These are phyloP conservation scores for Zaprionus kolodkinae DNA, from an alignment of 1,140 invertebrate species.

Conservation along the genomic window DNA sequence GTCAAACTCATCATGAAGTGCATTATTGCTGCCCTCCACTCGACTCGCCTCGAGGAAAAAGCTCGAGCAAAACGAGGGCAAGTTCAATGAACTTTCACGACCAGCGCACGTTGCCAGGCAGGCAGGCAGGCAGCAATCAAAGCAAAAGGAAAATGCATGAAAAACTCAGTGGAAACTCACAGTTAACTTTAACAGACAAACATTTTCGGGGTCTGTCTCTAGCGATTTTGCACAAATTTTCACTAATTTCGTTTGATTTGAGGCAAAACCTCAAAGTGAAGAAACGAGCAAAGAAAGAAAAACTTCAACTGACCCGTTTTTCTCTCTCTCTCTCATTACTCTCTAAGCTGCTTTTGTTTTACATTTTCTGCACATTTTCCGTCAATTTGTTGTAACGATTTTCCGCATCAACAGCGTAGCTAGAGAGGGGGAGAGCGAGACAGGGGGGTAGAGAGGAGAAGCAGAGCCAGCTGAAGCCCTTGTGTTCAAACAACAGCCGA, in stretches of 20 bases:
- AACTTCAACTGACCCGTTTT: slow-evolving; percentile 75
- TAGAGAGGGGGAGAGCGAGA: background rate
- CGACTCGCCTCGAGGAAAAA: background rate
- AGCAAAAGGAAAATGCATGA: slow-evolving; percentile 8
- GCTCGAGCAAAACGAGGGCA: slow-evolving; percentile 18
- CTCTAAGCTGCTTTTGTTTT: slow-evolving; percentile 62
- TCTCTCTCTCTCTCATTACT: too few species aligned
- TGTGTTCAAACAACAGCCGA: slow-evolving; percentile 42
- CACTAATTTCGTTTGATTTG: slow-evolving; percentile 60
- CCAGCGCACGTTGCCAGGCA: background rate
- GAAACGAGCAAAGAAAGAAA: slow-evolving; percentile 20
- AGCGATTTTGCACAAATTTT: slow-evolving; percentile 60
- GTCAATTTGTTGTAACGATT: slow-evolving; percentile 79
- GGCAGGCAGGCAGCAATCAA: too few species aligned
- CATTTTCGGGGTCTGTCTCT: slow-evolving; percentile 38
- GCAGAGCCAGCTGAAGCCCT: slow-evolving; percentile 27
- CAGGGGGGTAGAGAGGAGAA: too few species aligned
- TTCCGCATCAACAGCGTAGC: slow-evolving; percentile 64
- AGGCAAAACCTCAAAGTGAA: slow-evolving; percentile 42
- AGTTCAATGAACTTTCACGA: slow-evolving; percentile 33
- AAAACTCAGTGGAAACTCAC: background rate
- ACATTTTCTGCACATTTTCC: slow-evolving; percentile 53
- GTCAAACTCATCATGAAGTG: slow-evolving; percentile 61
- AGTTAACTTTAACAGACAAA: slow-evolving; percentile 28
- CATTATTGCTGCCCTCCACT: slow-evolving; percentile 31